phyloP scores from a whole-genome alignment of 2,113 vertebrate species.

The Ceyx melanurus region DNA sequence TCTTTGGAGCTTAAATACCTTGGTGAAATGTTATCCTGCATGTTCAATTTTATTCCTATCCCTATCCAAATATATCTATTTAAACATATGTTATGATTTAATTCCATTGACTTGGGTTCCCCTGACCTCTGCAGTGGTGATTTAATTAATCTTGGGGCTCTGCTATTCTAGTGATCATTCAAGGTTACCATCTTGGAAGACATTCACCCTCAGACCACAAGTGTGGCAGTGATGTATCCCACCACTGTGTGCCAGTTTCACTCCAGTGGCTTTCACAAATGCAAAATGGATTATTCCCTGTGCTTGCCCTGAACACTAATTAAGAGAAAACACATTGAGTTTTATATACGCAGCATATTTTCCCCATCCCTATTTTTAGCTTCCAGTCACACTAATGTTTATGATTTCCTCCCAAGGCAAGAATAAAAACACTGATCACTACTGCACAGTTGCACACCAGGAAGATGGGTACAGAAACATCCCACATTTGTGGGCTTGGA shows the following conservation, averaged over 20 bases:
- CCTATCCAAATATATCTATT: not conserved
- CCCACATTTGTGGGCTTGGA: not conserved
- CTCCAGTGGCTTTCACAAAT: not conserved
- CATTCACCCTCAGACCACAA: not conserved
- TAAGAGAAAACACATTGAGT: not conserved
- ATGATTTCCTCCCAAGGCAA: not conserved
- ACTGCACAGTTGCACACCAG: not conserved
- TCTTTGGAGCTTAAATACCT: not conserved
- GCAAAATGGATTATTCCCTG: not conserved
- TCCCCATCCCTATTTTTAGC: not conserved
- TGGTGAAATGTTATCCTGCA: not conserved
- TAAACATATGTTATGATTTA: not conserved
- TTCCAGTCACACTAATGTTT: not conserved
- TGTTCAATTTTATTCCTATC: not conserved
- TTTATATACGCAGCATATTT: not conserved
- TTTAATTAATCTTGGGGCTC: not conserved
- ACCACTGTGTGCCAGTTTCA: not conserved
- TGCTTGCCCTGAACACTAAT: not conserved
- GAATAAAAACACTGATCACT: not conserved
- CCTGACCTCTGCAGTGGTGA: not conserved
- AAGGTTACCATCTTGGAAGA: not conserved
- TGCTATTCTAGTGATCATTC: not conserved
- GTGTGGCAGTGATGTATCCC: not conserved
- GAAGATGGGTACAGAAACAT: not conserved
- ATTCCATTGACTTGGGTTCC: not conserved